Conservation (phyloP, 2,797 vertebrate genomes). For the Malacoctenus gilli region DNA sequence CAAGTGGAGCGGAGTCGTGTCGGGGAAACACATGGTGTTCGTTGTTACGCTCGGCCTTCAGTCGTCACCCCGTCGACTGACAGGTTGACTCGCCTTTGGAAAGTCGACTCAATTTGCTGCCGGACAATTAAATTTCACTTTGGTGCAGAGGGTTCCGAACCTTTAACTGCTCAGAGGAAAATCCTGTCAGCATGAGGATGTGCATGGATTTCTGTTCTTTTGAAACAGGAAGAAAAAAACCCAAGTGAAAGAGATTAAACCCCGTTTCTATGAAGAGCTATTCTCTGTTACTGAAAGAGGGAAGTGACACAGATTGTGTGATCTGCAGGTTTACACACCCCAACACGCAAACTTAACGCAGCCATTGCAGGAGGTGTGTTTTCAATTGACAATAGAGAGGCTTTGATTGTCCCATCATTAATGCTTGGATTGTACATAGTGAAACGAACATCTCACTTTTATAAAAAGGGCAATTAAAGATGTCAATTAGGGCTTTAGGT, state of each 20-base stretch:
- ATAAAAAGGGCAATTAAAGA: no score
- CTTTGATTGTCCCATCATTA: no score
- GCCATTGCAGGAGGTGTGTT: no score
- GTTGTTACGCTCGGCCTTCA: constrained; percentile 20
- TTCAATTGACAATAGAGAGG: no score
- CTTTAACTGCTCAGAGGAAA: not conserved
- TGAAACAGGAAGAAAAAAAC: constrained; percentile 39
- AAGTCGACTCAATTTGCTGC: constrained; percentile 15
- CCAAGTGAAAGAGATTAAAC: constrained; percentile 18
- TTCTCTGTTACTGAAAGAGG: constrained; percentile 48
- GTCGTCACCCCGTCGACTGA: constrained; percentile 25
- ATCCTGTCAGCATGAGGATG: constrained; percentile 4
- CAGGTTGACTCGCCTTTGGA: constrained; percentile 25
- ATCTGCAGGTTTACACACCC: not conserved
- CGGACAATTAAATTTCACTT: constrained; percentile 1
- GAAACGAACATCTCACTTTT: no score
- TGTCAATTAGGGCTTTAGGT: no score
- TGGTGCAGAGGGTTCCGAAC: not conserved
- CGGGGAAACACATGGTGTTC: constrained; percentile 25
- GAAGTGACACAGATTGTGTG: constrained; percentile 49
- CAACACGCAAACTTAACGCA: not conserved
- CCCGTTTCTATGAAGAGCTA: constrained; percentile 22
- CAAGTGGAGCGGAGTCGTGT: constrained; percentile 49
- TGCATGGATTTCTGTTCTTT: not conserved
- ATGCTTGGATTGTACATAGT: no score